Evolutionary conservation across 1,140 invertebrate species (phyloP).

Genomic region (Plutomurus gul): DNA sequence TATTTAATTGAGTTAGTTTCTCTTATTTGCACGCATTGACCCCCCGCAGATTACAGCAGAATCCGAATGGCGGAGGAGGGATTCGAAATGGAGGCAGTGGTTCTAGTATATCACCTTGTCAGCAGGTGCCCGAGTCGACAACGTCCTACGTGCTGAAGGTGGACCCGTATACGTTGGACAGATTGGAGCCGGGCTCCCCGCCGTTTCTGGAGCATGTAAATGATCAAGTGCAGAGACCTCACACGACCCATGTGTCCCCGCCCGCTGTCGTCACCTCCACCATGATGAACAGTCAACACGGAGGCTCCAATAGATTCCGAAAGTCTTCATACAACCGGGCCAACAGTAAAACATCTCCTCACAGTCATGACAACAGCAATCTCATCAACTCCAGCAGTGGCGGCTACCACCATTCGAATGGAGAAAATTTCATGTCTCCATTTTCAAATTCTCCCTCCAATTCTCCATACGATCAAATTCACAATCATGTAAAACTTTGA

Average conservation of each 20-base stretch:
- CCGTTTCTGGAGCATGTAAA: slow-evolving; percentile 34
- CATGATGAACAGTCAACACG: slow-evolving; percentile 37
- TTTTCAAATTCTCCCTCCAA: slow-evolving; percentile 3
- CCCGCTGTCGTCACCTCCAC: slow-evolving; percentile 45
- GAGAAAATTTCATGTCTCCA: slow-evolving; percentile 21
- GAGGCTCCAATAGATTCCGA: neutral
- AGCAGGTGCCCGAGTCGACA: slow-evolving; percentile 52
- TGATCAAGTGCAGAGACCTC: slow-evolving; percentile 41
- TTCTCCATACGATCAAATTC: slow-evolving; percentile 16
- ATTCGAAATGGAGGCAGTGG: slow-evolving; percentile 11
- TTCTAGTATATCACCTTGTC: slow-evolving; percentile 13
- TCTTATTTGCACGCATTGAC: too few species aligned
- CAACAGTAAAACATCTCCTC: slow-evolving; percentile 23
- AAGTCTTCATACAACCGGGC: neutral
- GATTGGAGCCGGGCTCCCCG: slow-evolving; percentile 39
- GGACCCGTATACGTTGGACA: slow-evolving; percentile 47
- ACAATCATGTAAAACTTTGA: slow-evolving; percentile 16
- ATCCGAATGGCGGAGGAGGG: slow-evolving; percentile 7
- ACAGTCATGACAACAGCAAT: slow-evolving; percentile 32
- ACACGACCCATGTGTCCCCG: slow-evolving; percentile 48
- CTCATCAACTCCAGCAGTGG: slow-evolving; percentile 19
- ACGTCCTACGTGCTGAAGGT: slow-evolving; percentile 50
- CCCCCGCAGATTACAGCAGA: slow-evolving; percentile 5
- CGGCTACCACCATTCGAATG: neutral
- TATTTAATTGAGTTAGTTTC: neutral